Evolutionary conservation across 2,797 vertebrate species (phyloP).

Genomic region (Amniataba percoides): DNA sequence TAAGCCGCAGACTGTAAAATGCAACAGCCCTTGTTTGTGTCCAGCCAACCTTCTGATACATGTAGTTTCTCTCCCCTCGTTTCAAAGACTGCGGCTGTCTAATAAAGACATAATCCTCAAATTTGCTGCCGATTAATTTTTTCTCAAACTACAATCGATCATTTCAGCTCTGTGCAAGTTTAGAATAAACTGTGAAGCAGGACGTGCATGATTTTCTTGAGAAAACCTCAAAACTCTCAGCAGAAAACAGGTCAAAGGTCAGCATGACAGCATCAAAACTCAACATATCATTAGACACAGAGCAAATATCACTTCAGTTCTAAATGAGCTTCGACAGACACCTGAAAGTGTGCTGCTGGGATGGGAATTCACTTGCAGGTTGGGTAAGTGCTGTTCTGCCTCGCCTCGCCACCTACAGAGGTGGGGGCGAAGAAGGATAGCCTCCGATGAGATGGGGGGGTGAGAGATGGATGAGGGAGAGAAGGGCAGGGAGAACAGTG

Average conservation of each 20-base stretch:
- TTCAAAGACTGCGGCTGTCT: not conserved
- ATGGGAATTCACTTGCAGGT: constrained; percentile 1
- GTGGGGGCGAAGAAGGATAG: constrained; percentile 12
- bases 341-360: not conserved
- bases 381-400: not conserved
- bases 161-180: not conserved
- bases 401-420: constrained; percentile 5
- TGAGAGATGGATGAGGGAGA: constrained; percentile 27
- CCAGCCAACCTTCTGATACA: not conserved
- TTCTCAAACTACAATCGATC: too few species aligned
- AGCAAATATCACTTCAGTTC: not conserved
- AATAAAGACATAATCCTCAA: not conserved
- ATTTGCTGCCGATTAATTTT: too few species aligned
- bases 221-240: not conserved
- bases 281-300: not conserved
- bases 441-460: constrained; percentile 1
- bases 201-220: not conserved
- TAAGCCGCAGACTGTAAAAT: not conserved
- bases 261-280: not conserved
- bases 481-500: constrained; percentile 6
- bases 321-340: constrained; percentile 3
- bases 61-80: not conserved
- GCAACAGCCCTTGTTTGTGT: not conserved
- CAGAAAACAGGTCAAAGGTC: not conserved
- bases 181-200: not conserved